phyloP scores from a whole-genome alignment of 2,888 invertebrate genomes.

The Synergus laeviventris region DNA sequence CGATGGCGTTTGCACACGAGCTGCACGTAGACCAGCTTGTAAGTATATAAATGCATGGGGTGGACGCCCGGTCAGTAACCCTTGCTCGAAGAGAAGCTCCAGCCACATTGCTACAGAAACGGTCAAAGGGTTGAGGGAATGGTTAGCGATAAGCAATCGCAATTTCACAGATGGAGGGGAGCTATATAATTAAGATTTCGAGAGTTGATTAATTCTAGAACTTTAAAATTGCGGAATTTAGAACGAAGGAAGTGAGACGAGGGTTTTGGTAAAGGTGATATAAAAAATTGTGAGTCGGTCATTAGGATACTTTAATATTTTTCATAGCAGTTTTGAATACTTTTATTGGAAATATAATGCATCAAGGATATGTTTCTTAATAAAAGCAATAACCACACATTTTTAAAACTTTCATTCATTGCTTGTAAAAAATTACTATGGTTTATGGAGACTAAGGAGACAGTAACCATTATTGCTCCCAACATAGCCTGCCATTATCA shows the following conservation, averaged over 20 bases:
- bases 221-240: neutral
- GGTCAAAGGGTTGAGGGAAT: constrained; percentile 54
- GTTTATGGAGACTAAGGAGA: neutral
- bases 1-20: constrained; percentile 45
- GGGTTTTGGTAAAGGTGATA: neutral
- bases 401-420: neutral
- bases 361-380: too few species aligned
- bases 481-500: constrained; percentile 7
- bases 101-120: constrained; percentile 56
- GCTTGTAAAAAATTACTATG: neutral
- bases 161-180: neutral
- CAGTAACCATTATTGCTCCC: neutral
- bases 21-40: constrained; percentile 49
- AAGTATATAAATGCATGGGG: constrained; percentile 69
- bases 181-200: constrained; percentile 34
- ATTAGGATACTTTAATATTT: too few species aligned
- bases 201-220: constrained; percentile 36
- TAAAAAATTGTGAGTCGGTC: neutral
- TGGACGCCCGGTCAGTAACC: constrained; percentile 73
- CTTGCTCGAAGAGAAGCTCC: constrained; percentile 52
- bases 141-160: constrained; percentile 12
- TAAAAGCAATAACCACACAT: neutral
- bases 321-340: too few species aligned
- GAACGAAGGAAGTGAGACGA: neutral
- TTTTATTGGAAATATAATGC: too few species aligned